Evolutionary conservation across 2,797 vertebrate genomes (phyloP), one percentile per base, ranked within the genome.

Genomic region (Bufotes viridis): DNA sequence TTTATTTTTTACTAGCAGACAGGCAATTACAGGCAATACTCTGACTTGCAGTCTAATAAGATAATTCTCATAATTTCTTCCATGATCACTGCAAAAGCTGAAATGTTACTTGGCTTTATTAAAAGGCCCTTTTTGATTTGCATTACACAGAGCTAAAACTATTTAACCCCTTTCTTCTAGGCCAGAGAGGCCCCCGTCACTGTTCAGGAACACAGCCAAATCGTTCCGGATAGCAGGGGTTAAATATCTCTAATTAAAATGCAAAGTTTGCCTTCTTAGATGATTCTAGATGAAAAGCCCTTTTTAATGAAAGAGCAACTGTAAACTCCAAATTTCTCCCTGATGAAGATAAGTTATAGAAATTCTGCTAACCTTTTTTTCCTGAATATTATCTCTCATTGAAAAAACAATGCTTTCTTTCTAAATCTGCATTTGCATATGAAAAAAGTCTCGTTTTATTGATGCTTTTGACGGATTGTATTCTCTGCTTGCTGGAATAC

Each of bases 381-480:
- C 93, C 91, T 94, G 94, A 95, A 96, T 95, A 95, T 95, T 95
- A 96, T 96, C 95, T 94, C 93, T 94, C 81, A 94, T 96, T 95
- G 94, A 95, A 95, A 85, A 96, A 95, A 95, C 95, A 96, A 95
- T 95, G 93, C 92, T 92, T 94, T 92, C 91, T 94, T 94, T 89
- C 82, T 92, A 94, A 94, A 92, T 91, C 92, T 79, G 74, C 79
- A 95, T 96, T 96, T 95, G 91, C 95, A 95, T 95, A 95, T 95
- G 95, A 96, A 96, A 95, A 96, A 93, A 90, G 82, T 42, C 92
- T 91, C 93, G 91, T 95, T 89, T 95, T 95, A 93, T 93, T 94
- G 94, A 95, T 93, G 94, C 90, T 82, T 93, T 93, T 94, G 92
- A 94, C 88, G 91, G 93, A 93, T 78, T 93, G 93, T 88, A 65